Base-by-base conservation (phyloP, 1,140 invertebrate genomes). In the Planococcus citri region DNA sequence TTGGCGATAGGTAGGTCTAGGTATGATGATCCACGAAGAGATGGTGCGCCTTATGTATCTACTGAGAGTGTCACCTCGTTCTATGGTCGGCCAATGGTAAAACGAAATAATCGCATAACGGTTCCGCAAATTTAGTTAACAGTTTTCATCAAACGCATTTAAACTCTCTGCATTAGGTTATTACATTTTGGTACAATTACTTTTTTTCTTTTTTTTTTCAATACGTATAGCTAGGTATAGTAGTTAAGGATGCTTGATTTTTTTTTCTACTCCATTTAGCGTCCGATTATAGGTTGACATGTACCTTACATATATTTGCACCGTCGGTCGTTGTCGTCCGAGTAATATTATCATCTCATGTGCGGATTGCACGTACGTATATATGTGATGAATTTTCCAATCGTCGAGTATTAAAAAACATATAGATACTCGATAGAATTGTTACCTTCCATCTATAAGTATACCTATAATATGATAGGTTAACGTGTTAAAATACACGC, bases 141-240 rank as follows among this genome's bases (percentile, higher is more conserved):
- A 64, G 60, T 64, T 64, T 6, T 64, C 60, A 64, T 64, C 60
- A 64, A 64, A 64, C 60, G 60, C 60, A 64, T 64, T 64, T 64
- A 64, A 25, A 22, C 17, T n/a, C 51, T 20, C 21, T 17, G 60
- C 60, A 25, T 64, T 27, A 4, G 21, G 21, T 14, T 64, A 64
- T 64, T 64, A 58, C 21, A 64, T 64, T 64, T 64, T 64, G 9
- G 20, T 25, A 64, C 60, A 64, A 64, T 64, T 64, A 27, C 60
- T 17, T 64, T 27, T 64, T 64, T 25, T 25, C 25, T 64, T 25
- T 64, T 58, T 58, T 58, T 22, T n/a, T 27, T 64, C 60, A n/a
- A n/a, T n/a, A n/a, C n/a, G n/a, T n/a, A n/a, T n/a, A n/a, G n/a
- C n/a, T n/a, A n/a, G n/a, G n/a, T n/a, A n/a, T n/a, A n/a, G n/a